Base-by-base conservation (phyloP, 1,140 invertebrate genomes). In the Sminthurides bifidus region DNA sequence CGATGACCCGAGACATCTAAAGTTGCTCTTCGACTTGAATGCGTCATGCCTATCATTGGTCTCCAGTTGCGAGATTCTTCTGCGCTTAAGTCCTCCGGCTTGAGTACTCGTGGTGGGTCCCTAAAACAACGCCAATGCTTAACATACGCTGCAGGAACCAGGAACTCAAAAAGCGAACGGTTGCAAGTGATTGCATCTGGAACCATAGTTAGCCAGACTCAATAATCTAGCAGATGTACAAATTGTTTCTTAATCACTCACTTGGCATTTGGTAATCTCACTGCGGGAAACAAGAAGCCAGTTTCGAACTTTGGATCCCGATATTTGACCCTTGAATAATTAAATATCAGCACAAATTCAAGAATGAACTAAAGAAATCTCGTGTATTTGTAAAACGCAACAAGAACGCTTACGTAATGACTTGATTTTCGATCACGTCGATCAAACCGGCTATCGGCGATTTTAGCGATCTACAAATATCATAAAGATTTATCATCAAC, bases 221-320 rank as follows among this genome's bases (percentile, higher is more conserved):
- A n/a, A n/a, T n/a, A n/a, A n/a, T n/a, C n/a, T n/a, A n/a, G n/a
- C n/a, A n/a, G n/a, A n/a, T n/a, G n/a, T n/a, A n/a, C n/a, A n/a
- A n/a, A n/a, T n/a, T n/a, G n/a, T n/a, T n/a, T n/a, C n/a, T n/a
- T n/a, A n/a, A n/a, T n/a, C n/a, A n/a, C n/a, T n/a, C n/a, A n/a
- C n/a, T n/a, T n/a, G n/a, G 78, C 79, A 31, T 72, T 72, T 38
- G 79, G 72, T 33, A 95, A 72, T 37, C 79, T 74, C 33, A 72
- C 77, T 14, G 92, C 85, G 19, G 82, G 80, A 71, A 91, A 95
- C 14, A 90, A 74, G 67, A 79, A 87, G 60, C 81, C 81, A 2
- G 74, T 74, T 1, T 76, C 71, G 73, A 84, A 96, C 58, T 78
- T 74, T 0, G 90, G 91, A 77, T 96, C 90, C 52, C 80, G 70